Conservation (phyloP, 2,113 vertebrate species). For the Rhegmatorhina hoffmannsi region DNA sequence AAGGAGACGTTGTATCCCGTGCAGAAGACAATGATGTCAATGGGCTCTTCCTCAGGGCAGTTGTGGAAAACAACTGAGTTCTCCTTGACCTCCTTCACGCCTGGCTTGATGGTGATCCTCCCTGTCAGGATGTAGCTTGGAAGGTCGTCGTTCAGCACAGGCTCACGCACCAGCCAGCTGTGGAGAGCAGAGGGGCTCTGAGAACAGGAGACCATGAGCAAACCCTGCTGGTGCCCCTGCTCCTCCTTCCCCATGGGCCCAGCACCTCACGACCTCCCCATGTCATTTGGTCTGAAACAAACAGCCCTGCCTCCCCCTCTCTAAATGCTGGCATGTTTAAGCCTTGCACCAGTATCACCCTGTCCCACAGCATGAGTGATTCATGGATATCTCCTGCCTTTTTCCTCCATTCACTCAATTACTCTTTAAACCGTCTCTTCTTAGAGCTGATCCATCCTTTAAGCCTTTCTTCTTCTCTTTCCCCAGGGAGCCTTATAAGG, state of each 20-base stretch:
- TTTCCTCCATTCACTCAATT: background rate
- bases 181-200: background rate
- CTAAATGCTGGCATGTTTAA: background rate
- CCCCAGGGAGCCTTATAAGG: background rate
- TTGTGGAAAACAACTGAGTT: slow-evolving; percentile 80
- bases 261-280: rapidly evolving
- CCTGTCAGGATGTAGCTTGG: slow-evolving; percentile 84
- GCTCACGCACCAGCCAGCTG: slow-evolving; percentile 61
- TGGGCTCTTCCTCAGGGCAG: slow-evolving; percentile 76
- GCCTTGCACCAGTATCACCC: background rate
- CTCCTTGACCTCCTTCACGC: slow-evolving; percentile 78
- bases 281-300: background rate
- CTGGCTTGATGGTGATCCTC: slow-evolving; percentile 78
- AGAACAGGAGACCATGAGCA: background rate
- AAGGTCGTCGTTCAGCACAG: slow-evolving; percentile 82
- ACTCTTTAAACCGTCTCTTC: background rate
- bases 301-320: background rate
- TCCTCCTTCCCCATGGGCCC: background rate
- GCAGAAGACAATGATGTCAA: slow-evolving; percentile 85
- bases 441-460: background rate
- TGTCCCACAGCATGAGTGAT: background rate
- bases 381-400: rapidly evolving
- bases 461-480: background rate
- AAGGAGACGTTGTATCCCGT: slow-evolving; percentile 83
- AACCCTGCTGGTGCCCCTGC: rapidly evolving